These are phyloP conservation scores for Oryctolagus cuniculus DNA, from an alignment of 2,113 vertebrate species.

Conservation along the genomic window DNA sequence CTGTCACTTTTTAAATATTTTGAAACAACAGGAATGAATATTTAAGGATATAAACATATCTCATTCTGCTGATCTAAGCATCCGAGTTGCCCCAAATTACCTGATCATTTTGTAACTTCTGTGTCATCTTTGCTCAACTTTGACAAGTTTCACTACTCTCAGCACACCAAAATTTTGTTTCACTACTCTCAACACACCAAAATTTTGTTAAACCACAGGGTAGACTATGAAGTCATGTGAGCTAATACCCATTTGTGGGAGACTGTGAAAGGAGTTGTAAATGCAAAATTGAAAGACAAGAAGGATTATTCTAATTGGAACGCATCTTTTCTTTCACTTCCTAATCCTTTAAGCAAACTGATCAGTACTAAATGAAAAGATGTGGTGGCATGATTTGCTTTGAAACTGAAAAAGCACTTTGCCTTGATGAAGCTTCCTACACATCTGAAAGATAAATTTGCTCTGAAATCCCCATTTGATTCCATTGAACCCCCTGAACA, in stretches of 20 bases:
- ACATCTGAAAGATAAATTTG: slow-evolving; percentile 66
- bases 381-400: slow-evolving; percentile 14
- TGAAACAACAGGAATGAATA: neutral
- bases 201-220: slow-evolving; percentile 26
- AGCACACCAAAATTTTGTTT: neutral
- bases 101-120: neutral
- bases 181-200: neutral
- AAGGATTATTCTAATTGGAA: neutral
- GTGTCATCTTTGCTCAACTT: neutral
- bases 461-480: slow-evolving; percentile 58
- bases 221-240: neutral
- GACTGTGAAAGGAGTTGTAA: slow-evolving; percentile 14
- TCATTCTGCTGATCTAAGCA: neutral
- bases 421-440: slow-evolving; percentile 53
- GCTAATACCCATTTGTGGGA: neutral
- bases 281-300: slow-evolving; percentile 24
- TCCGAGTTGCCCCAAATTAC: neutral
- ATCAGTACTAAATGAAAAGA: slow-evolving; percentile 63
- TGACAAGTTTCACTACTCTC: neutral
- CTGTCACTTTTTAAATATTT: slow-evolving; percentile 43
- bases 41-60: neutral
- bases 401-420: slow-evolving; percentile 58
- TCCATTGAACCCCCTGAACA: slow-evolving; percentile 27
- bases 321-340: slow-evolving; percentile 30
- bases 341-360: slow-evolving; percentile 60